A percentile compares a stretch with the other conserved stretches of the same genome.
Conservation (phyloP, 2,797 vertebrate species). For the Neosilurus hyrtlii region DNA sequence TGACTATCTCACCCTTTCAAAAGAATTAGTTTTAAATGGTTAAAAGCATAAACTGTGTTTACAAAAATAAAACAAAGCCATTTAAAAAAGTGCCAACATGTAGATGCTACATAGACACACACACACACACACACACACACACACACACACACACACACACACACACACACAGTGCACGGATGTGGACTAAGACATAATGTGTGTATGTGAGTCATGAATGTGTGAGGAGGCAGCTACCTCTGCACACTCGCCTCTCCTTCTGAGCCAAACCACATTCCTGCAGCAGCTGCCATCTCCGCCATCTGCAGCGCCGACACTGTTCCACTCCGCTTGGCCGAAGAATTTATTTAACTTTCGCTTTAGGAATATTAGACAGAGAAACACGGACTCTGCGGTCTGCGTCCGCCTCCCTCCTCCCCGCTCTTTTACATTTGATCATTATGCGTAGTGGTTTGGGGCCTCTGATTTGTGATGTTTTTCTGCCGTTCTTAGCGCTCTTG, state of each 20-base stretch:
- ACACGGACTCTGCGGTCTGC: slow-evolving; percentile 63
- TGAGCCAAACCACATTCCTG: slow-evolving; percentile 76
- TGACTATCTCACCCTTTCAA: not conserved
- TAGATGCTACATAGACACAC: not conserved
- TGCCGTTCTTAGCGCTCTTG: slow-evolving; percentile 44
- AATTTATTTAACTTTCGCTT: slow-evolving; percentile 76
- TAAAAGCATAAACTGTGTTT: not conserved
- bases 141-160: not conserved
- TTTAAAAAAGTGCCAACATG: not conserved
- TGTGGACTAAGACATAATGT: slow-evolving; percentile 14
- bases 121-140: not conserved
- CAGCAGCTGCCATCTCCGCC: slow-evolving; percentile 75
- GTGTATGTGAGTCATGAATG: slow-evolving; percentile 48
- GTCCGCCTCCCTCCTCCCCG: slow-evolving; percentile 45
- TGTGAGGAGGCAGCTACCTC: slow-evolving; percentile 65
- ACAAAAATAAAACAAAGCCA: not conserved
- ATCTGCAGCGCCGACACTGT: slow-evolving; percentile 76
- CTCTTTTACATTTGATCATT: slow-evolving; percentile 67
- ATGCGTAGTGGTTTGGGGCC: slow-evolving; percentile 63
- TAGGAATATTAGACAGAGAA: slow-evolving; percentile 74
- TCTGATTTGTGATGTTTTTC: slow-evolving; percentile 66
- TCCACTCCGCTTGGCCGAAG: slow-evolving; percentile 69
- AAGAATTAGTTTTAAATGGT: no score
- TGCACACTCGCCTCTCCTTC: slow-evolving; percentile 10
- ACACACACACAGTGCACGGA: not conserved